Evolutionary conservation across 1,140 invertebrate species (phyloP), one percentile per base, ranked within the genome.

Genomic region (Dreissena polymorpha): DNA sequence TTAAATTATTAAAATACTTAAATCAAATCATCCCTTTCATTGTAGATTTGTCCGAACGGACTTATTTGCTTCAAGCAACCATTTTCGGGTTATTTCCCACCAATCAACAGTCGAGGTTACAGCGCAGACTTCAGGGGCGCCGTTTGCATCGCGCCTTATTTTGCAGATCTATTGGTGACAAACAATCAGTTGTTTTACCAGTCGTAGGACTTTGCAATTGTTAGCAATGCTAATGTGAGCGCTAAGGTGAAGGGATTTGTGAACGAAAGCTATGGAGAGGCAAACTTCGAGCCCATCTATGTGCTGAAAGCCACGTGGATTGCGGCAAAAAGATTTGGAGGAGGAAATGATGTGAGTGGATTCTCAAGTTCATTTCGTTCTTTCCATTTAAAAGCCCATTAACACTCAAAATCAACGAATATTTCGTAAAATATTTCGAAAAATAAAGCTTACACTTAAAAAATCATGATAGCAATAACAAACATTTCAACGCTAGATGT

Each of bases 241-340:
- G 27, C 25, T 39, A 27, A 18, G 16, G 23, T 80, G 50, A 64
- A 39, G 27, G 51, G n/a, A 13, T 53, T 80, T 3, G 64, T 80
- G 1, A 63, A 60, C 25, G 55, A 71, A 49, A 63, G 25, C 5
- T 80, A 80, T 29, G 55, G n/a, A 49, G n/a, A n/a, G n/a, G n/a
- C n/a, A n/a, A n/a, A n/a, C n/a, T n/a, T n/a, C n/a, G n/a, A n/a
- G n/a, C n/a, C n/a, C n/a, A n/a, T n/a, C n/a, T n/a, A n/a, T n/a
- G n/a, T n/a, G n/a, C n/a, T n/a, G n/a, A n/a, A n/a, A 49, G 77
- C 27, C n/a, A 80, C 67, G 21, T 80, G 77, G 77, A 57, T 29
- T 6, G 25, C 49, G 5, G 55, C 50, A 6, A 51, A 65, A 13
- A 80, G 18, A 39, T 71, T 60, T n/a, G n/a, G n/a, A n/a, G 68